These are phyloP conservation scores for Nomada fucata DNA, from an alignment of 2,888 invertebrate species.

Conservation along the genomic window DNA sequence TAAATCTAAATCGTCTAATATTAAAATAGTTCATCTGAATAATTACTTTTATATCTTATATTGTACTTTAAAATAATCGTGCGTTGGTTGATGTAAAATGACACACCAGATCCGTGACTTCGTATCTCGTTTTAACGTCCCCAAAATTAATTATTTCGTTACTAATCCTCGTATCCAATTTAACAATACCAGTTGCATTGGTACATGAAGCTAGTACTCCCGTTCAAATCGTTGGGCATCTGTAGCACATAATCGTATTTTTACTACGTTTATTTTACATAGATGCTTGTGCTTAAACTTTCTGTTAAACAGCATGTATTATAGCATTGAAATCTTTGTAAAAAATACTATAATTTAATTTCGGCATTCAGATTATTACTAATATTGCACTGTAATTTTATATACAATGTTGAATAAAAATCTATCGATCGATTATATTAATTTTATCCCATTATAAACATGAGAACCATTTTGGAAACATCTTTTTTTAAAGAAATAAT, in stretches of 20 bases:
- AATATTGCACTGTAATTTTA: not conserved
- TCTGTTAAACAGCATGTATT: not conserved
- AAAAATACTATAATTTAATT: constrained; percentile 22
- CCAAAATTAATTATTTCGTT: constrained; percentile 49
- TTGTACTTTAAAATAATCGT: constrained; percentile 70
- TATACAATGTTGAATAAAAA: constrained; percentile 6
- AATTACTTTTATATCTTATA: constrained; percentile 64
- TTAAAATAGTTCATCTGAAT: constrained; percentile 76
- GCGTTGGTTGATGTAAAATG: constrained; percentile 62
- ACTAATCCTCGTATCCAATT: constrained; percentile 53
- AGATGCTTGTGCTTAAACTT: not conserved
- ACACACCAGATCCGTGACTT: constrained; percentile 51
- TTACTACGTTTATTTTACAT: constrained; percentile 26
- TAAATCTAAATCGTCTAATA: constrained; percentile 72
- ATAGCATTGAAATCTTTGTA: constrained; percentile 1
- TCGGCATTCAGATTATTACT: not conserved
- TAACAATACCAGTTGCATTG: constrained; percentile 53
- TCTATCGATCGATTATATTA: not conserved
- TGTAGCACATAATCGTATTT: constrained; percentile 57
- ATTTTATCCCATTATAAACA: constrained; percentile 9
- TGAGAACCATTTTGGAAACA: constrained; percentile 38
- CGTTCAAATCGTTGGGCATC: constrained; percentile 59
- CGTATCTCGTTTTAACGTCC: constrained; percentile 45
- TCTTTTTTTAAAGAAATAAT: constrained; percentile 43
- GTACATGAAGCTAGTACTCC: constrained; percentile 50